These are phyloP conservation scores for Dendrocincla tyrannina DNA, from an alignment of 2,797 vertebrate genomes.

Conservation along the genomic window DNA sequence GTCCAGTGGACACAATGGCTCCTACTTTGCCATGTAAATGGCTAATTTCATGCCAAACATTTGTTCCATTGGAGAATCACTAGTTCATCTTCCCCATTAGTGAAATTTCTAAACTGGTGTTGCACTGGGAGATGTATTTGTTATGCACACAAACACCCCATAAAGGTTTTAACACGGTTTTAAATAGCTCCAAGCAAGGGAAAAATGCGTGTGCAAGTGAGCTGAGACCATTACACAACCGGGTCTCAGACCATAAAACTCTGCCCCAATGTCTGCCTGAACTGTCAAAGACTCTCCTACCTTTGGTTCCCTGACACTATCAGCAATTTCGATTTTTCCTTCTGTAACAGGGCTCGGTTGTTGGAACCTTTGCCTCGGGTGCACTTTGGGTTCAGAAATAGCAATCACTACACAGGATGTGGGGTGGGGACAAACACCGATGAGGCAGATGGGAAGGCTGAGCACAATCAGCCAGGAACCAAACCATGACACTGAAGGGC, in stretches of 20 bases:
- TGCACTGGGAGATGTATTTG: neutral
- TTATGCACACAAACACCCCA: neutral
- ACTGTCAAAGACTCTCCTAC: neutral
- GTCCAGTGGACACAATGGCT: slow-evolving; percentile 15
- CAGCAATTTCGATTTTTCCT: neutral
- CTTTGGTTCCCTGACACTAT: neutral
- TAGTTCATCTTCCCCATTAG: slow-evolving; percentile 21
- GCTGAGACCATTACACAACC: neutral
- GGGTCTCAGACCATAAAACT: neutral
- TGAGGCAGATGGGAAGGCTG: neutral
- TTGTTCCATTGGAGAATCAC: neutral
- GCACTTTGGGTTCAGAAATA: neutral
- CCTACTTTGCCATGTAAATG: neutral
- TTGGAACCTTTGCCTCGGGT: neutral
- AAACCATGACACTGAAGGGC: neutral
- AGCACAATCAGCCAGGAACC: neutral
- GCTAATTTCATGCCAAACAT: slow-evolving; percentile 20
- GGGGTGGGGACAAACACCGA: neutral
- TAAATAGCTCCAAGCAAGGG: slow-evolving; percentile 12
- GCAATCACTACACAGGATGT: neutral
- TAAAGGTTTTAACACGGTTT: neutral
- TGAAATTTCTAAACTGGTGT: neutral
- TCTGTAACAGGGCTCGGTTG: neutral
- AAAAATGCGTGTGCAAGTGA: neutral
- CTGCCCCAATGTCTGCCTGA: neutral